Conservation (phyloP, 2,888 invertebrate species). For the Hypercompe scribonia region DNA sequence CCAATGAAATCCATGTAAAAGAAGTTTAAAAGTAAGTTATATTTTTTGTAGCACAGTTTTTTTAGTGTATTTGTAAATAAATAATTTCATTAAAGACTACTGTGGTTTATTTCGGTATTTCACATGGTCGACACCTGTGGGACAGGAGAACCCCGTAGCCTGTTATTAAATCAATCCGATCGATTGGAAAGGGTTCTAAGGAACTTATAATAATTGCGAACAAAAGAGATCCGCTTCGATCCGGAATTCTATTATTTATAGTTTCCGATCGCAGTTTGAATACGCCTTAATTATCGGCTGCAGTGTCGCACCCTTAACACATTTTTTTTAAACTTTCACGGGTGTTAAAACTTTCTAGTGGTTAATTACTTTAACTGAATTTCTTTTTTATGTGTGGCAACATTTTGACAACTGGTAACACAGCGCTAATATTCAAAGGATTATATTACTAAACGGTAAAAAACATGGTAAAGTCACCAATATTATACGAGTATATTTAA, state of each 20-base stretch:
- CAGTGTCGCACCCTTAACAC: conserved; percentile 75
- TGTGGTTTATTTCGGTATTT: conserved; percentile 36
- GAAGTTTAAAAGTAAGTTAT: neutral
- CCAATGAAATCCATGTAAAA: neutral
- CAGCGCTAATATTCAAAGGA: neutral
- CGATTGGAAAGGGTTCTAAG: conserved; percentile 82
- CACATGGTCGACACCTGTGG: conserved; percentile 73
- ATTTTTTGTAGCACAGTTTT: neutral
- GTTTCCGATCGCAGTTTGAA: conserved; percentile 84
- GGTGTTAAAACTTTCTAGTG: conserved; percentile 67
- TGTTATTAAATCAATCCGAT: conserved; percentile 83
- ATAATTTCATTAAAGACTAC: conserved; percentile 16
- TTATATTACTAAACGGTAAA: neutral
- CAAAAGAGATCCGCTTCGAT: conserved; percentile 85
- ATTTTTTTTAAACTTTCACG: conserved; percentile 72
- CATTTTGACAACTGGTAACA: neutral
- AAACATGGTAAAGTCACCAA: neutral
- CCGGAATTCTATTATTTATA: conserved; percentile 84
- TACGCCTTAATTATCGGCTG: conserved; percentile 86
- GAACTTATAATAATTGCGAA: conserved; percentile 80
- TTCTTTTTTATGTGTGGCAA: conserved; percentile 33
- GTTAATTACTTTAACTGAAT: conserved; percentile 59
- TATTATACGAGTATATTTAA: neutral
- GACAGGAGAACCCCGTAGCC: conserved; percentile 71
- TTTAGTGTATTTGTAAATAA: neutral